Evolutionary conservation across 1,140 invertebrate species (phyloP).

Genomic region (Zaprionus ghesquierei): DNA sequence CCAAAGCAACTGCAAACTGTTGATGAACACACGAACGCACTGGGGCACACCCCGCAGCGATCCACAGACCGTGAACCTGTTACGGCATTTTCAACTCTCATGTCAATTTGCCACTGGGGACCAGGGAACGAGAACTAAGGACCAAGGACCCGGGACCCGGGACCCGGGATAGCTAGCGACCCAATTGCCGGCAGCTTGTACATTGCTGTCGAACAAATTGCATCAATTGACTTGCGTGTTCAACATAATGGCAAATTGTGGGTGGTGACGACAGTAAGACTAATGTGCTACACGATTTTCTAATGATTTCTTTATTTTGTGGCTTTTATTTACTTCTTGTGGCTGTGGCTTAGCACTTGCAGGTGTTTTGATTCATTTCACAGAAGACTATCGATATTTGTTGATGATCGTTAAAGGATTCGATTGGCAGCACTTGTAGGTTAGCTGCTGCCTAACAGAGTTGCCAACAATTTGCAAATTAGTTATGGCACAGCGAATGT

Average conservation of each 20-base stretch:
- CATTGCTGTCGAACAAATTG: slow-evolving; percentile 71
- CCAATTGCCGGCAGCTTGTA: slow-evolving; percentile 65
- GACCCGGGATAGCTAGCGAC: slow-evolving; percentile 5
- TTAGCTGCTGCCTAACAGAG: background rate
- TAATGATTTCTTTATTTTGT: slow-evolving; percentile 72
- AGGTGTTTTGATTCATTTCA: slow-evolving; percentile 22
- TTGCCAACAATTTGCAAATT: too few species aligned
- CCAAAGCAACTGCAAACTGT: slow-evolving; percentile 67
- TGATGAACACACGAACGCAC: slow-evolving; percentile 53
- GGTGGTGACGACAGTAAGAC: slow-evolving; percentile 66
- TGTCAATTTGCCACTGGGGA: slow-evolving; percentile 78
- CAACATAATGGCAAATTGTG: slow-evolving; percentile 77
- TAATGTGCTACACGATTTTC: slow-evolving; percentile 78
- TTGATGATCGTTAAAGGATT: background rate
- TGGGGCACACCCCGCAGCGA: slow-evolving; percentile 8
- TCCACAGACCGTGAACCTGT: slow-evolving; percentile 74
- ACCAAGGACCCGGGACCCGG: too few species aligned
- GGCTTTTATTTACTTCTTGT: slow-evolving; percentile 10
- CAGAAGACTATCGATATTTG: background rate
- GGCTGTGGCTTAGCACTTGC: background rate
- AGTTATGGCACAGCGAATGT: too few species aligned
- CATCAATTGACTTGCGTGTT: slow-evolving; percentile 81
- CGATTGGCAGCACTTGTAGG: background rate
- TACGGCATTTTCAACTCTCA: slow-evolving; percentile 64
- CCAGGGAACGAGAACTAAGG: slow-evolving; percentile 23